Evolutionary conservation across 2,113 vertebrate genomes (phyloP).

Genomic region (Erpornis zantholeuca): DNA sequence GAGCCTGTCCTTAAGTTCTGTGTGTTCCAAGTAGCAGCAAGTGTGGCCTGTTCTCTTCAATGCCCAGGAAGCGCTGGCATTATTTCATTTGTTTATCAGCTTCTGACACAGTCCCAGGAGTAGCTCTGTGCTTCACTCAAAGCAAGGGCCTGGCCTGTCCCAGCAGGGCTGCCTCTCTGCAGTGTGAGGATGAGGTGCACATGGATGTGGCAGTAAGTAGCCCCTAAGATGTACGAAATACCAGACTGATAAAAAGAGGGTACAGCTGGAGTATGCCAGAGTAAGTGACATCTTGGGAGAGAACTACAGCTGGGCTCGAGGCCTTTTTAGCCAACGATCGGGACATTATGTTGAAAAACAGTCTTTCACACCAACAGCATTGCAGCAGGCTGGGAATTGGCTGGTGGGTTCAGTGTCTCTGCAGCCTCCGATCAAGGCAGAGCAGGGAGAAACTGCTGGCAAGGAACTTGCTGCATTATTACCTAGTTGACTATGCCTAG

Average conservation of each 20-base stretch:
- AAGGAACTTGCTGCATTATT: neutral
- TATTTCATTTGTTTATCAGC: neutral
- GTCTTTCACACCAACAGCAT: neutral
- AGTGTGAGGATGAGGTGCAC: neutral
- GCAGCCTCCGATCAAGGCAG: neutral
- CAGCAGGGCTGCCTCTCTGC: neutral
- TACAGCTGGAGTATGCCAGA: neutral
- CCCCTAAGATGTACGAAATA: neutral
- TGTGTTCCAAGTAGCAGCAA: neutral
- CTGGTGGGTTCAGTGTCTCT: neutral
- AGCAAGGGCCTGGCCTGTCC: neutral
- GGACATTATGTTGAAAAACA: rapidly evolving
- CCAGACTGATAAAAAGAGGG: neutral
- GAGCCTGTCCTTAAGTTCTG: neutral
- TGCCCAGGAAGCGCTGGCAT: rapidly evolving
- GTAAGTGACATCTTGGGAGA: neutral
- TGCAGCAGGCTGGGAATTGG: neutral
- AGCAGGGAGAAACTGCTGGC: neutral
- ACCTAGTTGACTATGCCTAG: neutral
- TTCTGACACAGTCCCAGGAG: neutral
- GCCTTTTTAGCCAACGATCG: neutral
- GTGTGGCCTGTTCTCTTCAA: neutral
- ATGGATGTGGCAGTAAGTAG: neutral
- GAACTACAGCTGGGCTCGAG: neutral
- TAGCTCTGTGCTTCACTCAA: neutral